Conservation (phyloP, 2,113 vertebrate species). For the Dryoscopus gambensis region DNA sequence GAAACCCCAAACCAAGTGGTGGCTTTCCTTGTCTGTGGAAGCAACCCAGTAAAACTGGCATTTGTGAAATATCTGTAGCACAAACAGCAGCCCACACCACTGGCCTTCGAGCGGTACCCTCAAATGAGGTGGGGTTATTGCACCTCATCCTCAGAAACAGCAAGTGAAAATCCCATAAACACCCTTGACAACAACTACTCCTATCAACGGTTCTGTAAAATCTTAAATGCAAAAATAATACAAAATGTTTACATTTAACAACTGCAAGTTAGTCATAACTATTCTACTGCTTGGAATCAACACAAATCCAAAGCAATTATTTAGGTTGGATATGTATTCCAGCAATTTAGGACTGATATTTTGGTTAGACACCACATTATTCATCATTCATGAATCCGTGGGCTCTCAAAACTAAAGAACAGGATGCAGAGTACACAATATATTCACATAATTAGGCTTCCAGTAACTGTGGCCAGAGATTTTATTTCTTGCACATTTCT, state of each 20-base stretch:
- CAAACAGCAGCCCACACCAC: not conserved
- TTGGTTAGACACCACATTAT: not conserved
- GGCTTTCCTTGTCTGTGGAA: not conserved
- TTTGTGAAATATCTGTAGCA: not conserved
- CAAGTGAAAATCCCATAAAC: not conserved
- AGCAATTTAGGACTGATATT: not conserved
- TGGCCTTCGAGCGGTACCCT: not conserved
- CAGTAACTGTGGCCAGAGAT: not conserved
- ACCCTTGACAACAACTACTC: not conserved
- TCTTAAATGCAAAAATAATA: not conserved
- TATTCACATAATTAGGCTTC: not conserved
- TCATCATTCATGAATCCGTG: not conserved
- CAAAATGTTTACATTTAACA: not conserved
- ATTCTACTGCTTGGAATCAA: not conserved
- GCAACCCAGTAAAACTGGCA: not conserved
- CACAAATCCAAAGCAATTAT: constrained; percentile 7
- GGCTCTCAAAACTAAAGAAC: constrained; percentile 1
- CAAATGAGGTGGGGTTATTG: not conserved
- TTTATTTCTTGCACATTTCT: not conserved
- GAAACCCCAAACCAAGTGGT: not conserved
- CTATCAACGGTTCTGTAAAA: not conserved
- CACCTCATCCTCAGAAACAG: not conserved
- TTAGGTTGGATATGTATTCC: not conserved
- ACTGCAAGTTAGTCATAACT: not conserved
- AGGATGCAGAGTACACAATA: not conserved